A percentile compares a stretch with the other conserved stretches of the same genome.
phyloP scores from a whole-genome alignment of 2,888 invertebrate species.

The Rhingia rostrata region DNA sequence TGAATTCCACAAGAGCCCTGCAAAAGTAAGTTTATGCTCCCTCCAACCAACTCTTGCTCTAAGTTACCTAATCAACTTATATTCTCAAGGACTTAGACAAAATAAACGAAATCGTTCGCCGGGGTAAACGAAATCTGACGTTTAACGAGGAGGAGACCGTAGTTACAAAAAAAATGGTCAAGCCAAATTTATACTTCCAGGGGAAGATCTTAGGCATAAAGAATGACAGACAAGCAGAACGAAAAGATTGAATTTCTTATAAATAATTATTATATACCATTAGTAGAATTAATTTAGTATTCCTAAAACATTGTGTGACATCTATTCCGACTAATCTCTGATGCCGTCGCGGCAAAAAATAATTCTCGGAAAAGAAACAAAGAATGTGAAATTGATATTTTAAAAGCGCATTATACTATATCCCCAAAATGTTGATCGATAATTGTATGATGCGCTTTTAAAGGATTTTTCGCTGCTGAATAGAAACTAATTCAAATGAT shows the following conservation, averaged over 20 bases:
- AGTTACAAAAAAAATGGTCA: conserved; percentile 50
- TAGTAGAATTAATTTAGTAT: conserved; percentile 37
- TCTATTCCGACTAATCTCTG: conserved; percentile 3
- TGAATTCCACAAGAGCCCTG: conserved; percentile 81
- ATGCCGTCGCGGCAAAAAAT: background rate
- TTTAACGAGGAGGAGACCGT: conserved; percentile 77
- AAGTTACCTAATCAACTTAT: conserved; percentile 2
- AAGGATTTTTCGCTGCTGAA: background rate
- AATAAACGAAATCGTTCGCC: conserved; percentile 80
- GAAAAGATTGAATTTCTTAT: conserved; percentile 61
- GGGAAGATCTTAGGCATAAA: conserved; percentile 77
- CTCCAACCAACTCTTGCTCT: too few relatives aligned
- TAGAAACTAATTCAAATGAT: background rate
- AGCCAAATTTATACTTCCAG: conserved; percentile 71
- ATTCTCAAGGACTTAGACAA: conserved; percentile 78
- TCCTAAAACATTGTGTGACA: conserved; percentile 11
- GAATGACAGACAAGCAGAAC: conserved; percentile 78
- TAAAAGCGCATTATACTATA: too few relatives aligned
- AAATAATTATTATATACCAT: conserved; percentile 30
- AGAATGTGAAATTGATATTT: background rate
- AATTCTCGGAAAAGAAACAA: background rate
- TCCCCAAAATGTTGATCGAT: too few relatives aligned
- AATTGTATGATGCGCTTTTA: background rate
- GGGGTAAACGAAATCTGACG: conserved; percentile 79
- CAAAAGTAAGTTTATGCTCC: conserved; percentile 77